phyloP scores from a whole-genome alignment of 2,888 invertebrate genomes.

The Chouioia cunea region DNA sequence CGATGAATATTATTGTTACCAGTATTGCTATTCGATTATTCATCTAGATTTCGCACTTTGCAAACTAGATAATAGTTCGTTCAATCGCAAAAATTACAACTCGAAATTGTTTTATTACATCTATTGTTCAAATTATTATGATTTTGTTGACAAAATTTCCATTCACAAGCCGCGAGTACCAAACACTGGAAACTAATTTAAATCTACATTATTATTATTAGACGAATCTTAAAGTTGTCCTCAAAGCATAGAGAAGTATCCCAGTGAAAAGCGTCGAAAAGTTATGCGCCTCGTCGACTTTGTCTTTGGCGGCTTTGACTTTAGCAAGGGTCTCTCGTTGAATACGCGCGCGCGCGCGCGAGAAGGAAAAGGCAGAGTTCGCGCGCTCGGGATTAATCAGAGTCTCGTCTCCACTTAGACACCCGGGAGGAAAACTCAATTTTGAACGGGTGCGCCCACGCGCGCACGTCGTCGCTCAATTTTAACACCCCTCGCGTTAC shows the following conservation, averaged over 20 bases:
- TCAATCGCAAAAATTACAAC: too few relatives aligned
- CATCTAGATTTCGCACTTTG: background rate
- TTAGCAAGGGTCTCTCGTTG: slow-evolving; percentile 14
- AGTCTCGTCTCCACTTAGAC: slow-evolving; percentile 64
- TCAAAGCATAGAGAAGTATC: background rate
- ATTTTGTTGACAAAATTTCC: background rate
- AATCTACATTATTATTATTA: too few relatives aligned
- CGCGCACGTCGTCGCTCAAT: slow-evolving; percentile 61
- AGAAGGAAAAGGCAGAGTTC: slow-evolving; percentile 58
- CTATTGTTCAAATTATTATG: too few relatives aligned
- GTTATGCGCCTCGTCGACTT: slow-evolving; percentile 7
- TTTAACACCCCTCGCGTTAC: slow-evolving; percentile 63
- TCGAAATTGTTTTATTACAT: too few relatives aligned
- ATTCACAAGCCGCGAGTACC: background rate
- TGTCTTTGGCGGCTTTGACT: slow-evolving; percentile 28
- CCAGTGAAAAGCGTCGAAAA: slow-evolving; percentile 3
- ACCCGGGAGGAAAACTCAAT: slow-evolving; percentile 65
- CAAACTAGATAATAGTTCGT: too few relatives aligned
- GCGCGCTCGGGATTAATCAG: slow-evolving; percentile 62
- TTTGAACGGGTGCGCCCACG: slow-evolving; percentile 59
- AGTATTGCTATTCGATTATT: too few relatives aligned
- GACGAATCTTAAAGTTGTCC: too few relatives aligned
- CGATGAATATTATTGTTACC: too few relatives aligned
- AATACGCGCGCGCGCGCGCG: slow-evolving; percentile 23
- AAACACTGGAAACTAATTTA: background rate